phyloP scores from a whole-genome alignment of 2,113 vertebrate genomes.

The Malurus melanocephalus region DNA sequence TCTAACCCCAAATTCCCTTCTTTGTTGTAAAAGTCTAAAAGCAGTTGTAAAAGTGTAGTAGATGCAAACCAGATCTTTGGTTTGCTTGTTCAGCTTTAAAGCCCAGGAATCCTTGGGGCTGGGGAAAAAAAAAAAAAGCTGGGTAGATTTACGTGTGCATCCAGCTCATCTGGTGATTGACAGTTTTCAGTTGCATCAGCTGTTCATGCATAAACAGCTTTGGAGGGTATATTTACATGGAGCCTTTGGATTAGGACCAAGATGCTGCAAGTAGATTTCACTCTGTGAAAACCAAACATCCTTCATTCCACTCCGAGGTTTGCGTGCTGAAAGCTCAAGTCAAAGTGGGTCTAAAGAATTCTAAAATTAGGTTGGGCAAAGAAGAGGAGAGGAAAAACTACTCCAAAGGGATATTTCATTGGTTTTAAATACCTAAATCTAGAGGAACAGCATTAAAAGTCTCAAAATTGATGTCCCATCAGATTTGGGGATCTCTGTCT shows the following conservation, averaged over 20 bases:
- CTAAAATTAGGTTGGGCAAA: not conserved
- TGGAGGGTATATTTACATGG: slow-evolving; percentile 47
- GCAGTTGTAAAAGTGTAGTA: not conserved
- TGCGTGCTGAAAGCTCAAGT: not conserved
- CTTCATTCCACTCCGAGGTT: not conserved
- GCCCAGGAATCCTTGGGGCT: slow-evolving; percentile 8
- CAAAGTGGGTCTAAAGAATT: not conserved
- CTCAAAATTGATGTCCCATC: not conserved
- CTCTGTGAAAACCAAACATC: slow-evolving; percentile 26
- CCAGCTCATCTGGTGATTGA: slow-evolving; percentile 51
- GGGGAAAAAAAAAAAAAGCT: not conserved
- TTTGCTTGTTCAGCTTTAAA: slow-evolving; percentile 35
- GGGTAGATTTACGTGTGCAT: not conserved
- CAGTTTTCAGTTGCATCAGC: slow-evolving; percentile 59
- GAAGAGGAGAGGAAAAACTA: not conserved
- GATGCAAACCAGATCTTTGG: not conserved
- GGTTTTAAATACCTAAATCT: not conserved
- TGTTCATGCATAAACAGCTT: slow-evolving; percentile 56
- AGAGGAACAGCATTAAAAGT: not conserved
- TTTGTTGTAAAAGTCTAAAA: not conserved
- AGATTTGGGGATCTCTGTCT: not conserved
- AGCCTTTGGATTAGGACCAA: slow-evolving; percentile 41
- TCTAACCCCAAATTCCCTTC: not conserved
- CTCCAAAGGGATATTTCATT: not conserved
- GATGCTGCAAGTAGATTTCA: slow-evolving; percentile 45